Evolutionary conservation across 2,888 invertebrate species (phyloP), one percentile per base, ranked within the genome.

Genomic region (Pseudoips prasinana): DNA sequence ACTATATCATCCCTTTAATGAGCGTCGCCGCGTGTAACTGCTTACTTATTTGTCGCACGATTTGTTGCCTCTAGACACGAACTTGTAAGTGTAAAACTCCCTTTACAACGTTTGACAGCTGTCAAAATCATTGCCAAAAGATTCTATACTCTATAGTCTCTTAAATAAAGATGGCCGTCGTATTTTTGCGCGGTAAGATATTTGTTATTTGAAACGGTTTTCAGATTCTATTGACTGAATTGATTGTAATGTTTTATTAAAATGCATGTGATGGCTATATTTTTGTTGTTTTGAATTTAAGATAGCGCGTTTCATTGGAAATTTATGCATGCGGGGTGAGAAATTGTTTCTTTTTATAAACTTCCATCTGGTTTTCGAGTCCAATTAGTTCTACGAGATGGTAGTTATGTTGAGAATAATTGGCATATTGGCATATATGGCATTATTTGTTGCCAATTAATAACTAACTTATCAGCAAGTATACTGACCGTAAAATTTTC

Each of bases 11-110:
- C 40, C 32, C 36, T 44, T 72, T 79, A 86, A 86, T 79, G 78
- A 81, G 67, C 58, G 59, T 63, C 83, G 75, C 84, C 69, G 82
- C 84, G 74, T 85, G 85, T 71, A 82, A 64, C 65, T 75, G 66
- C 63, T 58, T 62, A 70, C 69, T 77, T 78, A 79, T 81, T 71
- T 58, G 63, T 44, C 56, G 39, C 56, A 62, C 73, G 81, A 85
- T 84, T 85, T 85, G 84, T 85, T 68, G 71, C 59, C 56, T 39
- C 57, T 58, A 56, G 69, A 64, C 86, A 85, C 80, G 85, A 65
- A 54, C 43, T 39, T 50, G 50, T 46, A 41, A 40, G 43, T 38
- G 39, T n/a, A n/a, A n/a, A 41, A 48, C 27, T 20, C 37, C 20
- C 18, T 31, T 41, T 39, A 43, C 37, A 36, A n/a, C n/a, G n/a